Evolutionary conservation across 2,113 vertebrate genomes (phyloP).

Genomic region (Poeciliopsis prolifica): DNA sequence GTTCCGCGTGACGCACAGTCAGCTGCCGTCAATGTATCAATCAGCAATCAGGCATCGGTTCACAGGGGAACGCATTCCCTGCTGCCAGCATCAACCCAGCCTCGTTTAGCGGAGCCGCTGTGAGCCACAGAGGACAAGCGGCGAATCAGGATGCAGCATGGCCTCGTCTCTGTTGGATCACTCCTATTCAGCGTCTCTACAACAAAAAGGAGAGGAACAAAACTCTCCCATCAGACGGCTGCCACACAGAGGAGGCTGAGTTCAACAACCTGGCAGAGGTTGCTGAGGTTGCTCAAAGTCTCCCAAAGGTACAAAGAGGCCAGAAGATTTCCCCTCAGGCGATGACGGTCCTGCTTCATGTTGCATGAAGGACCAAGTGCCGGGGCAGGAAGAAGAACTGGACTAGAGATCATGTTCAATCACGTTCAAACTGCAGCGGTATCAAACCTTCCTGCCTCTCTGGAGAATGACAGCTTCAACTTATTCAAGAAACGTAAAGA

Average conservation of each 20-base stretch:
- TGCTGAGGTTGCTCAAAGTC: not conserved
- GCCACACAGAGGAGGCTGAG: not conserved
- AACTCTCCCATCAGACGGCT: not conserved
- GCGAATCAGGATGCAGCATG: not conserved
- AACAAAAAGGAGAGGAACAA: not conserved
- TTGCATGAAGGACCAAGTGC: not conserved
- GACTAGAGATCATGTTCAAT: not conserved
- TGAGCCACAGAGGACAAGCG: not conserved
- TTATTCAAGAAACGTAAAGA: not conserved
- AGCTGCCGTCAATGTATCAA: slow-evolving; percentile 53
- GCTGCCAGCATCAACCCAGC: not conserved
- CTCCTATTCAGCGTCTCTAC: not conserved
- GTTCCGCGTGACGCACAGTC: slow-evolving; percentile 39
- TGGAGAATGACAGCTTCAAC: not conserved
- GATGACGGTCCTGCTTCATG: not conserved
- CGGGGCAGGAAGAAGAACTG: not conserved
- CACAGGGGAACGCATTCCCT: not conserved
- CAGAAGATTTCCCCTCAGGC: not conserved
- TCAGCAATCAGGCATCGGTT: slow-evolving; percentile 31
- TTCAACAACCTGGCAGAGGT: not conserved
- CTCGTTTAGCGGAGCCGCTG: not conserved
- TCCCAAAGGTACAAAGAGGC: too few species aligned
- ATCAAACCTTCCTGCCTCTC: not conserved
- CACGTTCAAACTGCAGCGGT: not conserved
- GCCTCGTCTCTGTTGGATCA: not conserved